These are phyloP conservation scores for Junonia oenone DNA, from an alignment of 2,888 invertebrate species.

Conservation along the genomic window DNA sequence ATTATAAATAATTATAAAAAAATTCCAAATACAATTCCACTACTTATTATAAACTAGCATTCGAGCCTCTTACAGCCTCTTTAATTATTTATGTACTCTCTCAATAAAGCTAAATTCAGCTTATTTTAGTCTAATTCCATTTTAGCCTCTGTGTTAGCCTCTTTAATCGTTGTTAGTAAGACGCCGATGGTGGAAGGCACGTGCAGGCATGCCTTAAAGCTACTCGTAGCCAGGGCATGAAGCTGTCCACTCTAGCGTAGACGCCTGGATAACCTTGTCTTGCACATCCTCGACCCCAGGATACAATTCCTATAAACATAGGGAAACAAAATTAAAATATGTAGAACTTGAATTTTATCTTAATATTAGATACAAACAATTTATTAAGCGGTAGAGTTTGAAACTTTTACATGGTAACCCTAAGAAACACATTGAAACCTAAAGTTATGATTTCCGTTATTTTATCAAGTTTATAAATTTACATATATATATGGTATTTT, in stretches of 20 bases:
- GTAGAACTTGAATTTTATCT: too few species aligned
- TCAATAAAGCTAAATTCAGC: not conserved
- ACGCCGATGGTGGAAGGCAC: constrained; percentile 51
- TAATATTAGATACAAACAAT: too few species aligned
- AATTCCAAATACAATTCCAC: too few species aligned
- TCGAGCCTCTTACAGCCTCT: not conserved
- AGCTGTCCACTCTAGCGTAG: constrained; percentile 62
- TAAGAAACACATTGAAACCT: too few species aligned
- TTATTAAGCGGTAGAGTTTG: too few species aligned
- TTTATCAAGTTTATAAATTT: too few species aligned
- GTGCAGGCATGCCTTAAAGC: constrained; percentile 66
- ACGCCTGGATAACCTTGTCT: constrained; percentile 79
- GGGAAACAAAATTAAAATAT: too few species aligned
- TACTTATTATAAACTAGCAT: too few species aligned
- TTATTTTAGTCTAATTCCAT: not conserved
- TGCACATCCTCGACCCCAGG: constrained; percentile 88
- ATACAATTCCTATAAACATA: constrained; percentile 82
- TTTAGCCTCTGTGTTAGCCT: constrained; percentile 19
- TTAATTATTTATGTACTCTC: not conserved
- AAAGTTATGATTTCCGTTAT: too few species aligned
- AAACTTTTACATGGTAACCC: too few species aligned
- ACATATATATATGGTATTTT: too few species aligned
- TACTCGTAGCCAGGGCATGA: constrained; percentile 64
- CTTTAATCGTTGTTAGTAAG: constrained; percentile 22
- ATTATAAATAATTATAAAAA: too few species aligned